Evolutionary conservation across 2,888 invertebrate genomes (phyloP).

Genomic region (Papilio gigon): DNA sequence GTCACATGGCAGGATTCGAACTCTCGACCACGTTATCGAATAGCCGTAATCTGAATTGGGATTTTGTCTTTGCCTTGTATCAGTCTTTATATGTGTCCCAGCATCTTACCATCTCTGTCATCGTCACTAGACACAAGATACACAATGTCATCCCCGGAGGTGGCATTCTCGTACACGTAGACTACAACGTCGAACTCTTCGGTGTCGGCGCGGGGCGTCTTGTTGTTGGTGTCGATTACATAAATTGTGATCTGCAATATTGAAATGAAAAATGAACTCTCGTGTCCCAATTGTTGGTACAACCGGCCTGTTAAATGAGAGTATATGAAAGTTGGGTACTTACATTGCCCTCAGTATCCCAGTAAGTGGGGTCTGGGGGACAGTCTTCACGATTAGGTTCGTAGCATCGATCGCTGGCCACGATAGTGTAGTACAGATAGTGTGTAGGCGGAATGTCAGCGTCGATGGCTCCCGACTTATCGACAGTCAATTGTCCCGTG

Average conservation of each 20-base stretch:
- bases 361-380: constrained; percentile 61
- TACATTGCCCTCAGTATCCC: constrained; percentile 70
- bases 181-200: constrained; percentile 60
- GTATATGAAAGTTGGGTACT: constrained; percentile 45
- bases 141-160: constrained; percentile 64
- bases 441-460: constrained; percentile 78
- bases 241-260: constrained; percentile 57
- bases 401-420: constrained; percentile 78
- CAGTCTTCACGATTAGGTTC: constrained; percentile 56
- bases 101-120: constrained; percentile 82
- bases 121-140: constrained; percentile 72
- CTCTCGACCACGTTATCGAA: too few relatives aligned
- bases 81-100: neutral
- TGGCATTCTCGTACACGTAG: constrained; percentile 78
- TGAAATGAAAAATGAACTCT: neutral
- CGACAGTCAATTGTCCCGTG: constrained; percentile 81
- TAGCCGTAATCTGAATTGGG: too few relatives aligned
- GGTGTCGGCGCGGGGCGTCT: constrained; percentile 71
- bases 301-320: neutral
- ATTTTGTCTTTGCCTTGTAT: neutral
- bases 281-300: neutral
- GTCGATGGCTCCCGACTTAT: constrained; percentile 72
- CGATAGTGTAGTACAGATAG: constrained; percentile 79
- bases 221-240: constrained; percentile 84
- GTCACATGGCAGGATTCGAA: too few relatives aligned